These are phyloP conservation scores for Ichneumoninae sp. DNA, from an alignment of 2,888 invertebrate genomes.

Conservation along the genomic window DNA sequence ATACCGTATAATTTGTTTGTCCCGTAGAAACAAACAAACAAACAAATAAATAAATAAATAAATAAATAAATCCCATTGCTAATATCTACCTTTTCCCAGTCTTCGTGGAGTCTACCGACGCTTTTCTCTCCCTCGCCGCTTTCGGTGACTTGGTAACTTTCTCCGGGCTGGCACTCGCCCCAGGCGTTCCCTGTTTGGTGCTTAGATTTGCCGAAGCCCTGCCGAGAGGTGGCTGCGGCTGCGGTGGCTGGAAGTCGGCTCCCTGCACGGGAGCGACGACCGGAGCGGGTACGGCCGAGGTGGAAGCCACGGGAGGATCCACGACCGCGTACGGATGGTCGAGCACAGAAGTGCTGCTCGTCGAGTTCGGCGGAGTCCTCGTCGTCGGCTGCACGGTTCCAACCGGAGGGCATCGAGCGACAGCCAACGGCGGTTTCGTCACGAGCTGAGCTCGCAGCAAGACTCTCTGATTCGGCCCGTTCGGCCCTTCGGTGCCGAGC, in stretches of 20 bases:
- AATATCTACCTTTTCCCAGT: slow-evolving; percentile 72
- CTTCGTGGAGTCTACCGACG: slow-evolving; percentile 75
- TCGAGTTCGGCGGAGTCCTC: slow-evolving; percentile 79
- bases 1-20: too few species aligned
- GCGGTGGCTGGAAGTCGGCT: slow-evolving; percentile 19
- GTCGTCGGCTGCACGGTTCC: slow-evolving; percentile 86
- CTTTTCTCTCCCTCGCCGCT: slow-evolving; percentile 74
- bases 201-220: slow-evolving; percentile 44
- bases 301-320: slow-evolving; percentile 71
- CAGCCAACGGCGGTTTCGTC: slow-evolving; percentile 85
- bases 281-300: slow-evolving; percentile 62
- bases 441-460: slow-evolving; percentile 87
- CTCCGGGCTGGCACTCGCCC: slow-evolving; percentile 58
- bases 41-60: too few species aligned
- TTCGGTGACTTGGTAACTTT: slow-evolving; percentile 75
- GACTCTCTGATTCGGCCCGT: slow-evolving; percentile 87
- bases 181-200: slow-evolving; percentile 40
- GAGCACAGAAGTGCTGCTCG: slow-evolving; percentile 62
- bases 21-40: too few species aligned
- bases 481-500: slow-evolving; percentile 87
- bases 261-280: neutral
- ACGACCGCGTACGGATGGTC: slow-evolving; percentile 63
- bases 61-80: neutral
- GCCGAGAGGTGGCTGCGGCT: slow-evolving; percentile 35
- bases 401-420: slow-evolving; percentile 85